Evolutionary conservation across 2,113 vertebrate species (phyloP).

Genomic region (Lophius piscatorius): DNA sequence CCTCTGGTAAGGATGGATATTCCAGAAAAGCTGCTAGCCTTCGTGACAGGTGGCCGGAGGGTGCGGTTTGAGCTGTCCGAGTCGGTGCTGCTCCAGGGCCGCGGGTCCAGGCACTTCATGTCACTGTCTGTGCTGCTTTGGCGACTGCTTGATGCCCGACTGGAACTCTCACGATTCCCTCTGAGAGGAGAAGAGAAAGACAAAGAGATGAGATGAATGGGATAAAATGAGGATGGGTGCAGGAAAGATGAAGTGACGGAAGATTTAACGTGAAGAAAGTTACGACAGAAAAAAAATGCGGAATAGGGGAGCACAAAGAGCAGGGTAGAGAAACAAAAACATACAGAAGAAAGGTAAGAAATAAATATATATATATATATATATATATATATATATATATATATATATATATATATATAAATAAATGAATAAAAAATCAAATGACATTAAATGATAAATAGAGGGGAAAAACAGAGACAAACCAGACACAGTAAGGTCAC

Average conservation of each 20-base stretch:
- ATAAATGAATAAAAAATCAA: constrained; percentile 7
- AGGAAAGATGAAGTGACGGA: background rate
- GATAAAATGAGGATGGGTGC: background rate
- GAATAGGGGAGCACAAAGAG: constrained; percentile 1
- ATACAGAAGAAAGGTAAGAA: background rate
- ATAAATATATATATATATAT: background rate
- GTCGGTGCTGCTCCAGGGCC: constrained; percentile 99
- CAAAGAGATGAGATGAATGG: constrained; percentile 16
- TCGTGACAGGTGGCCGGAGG: constrained; percentile 93
- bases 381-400: too few relatives aligned
- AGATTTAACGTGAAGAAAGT: background rate
- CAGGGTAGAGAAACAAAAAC: constrained; percentile 8
- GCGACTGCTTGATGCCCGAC: constrained; percentile 91
- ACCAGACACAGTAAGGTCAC: constrained; percentile 43
- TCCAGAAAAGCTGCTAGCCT: constrained; percentile 99
- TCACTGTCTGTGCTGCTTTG: constrained; percentile 99
- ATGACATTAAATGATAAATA: constrained; percentile 15
- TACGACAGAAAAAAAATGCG: background rate
- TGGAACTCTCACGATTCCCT: constrained; percentile 89
- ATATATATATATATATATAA: too few relatives aligned
- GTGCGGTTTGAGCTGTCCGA: constrained; percentile 92
- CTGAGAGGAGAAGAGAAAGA: constrained; percentile 70
- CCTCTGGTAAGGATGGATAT: constrained; percentile 98
- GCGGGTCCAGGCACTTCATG: constrained; percentile 93
- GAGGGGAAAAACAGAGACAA: constrained; percentile 14